Evolutionary conservation across 92 coral and sea anemone species (phyloP).

Genomic region (Porites divaricata): DNA sequence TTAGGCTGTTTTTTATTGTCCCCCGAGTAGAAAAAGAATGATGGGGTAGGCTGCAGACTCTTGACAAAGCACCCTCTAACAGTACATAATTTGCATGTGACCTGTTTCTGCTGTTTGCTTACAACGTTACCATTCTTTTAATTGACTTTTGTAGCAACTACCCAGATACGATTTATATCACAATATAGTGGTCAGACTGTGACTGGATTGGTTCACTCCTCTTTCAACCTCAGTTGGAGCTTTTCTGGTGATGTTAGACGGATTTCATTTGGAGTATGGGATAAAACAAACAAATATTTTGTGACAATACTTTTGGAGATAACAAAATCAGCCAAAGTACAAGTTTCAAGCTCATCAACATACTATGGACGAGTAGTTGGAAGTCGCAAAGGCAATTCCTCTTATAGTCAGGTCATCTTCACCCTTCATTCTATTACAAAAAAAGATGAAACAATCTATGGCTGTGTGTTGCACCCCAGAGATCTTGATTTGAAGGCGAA

Average conservation of each 20-base stretch:
- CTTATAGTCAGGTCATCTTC: constrained; percentile 11
- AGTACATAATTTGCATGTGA: too few species aligned
- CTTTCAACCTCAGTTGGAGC: not conserved
- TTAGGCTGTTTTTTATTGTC: too few species aligned
- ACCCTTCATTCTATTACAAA: not conserved
- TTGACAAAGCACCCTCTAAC: too few species aligned
- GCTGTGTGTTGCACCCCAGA: not conserved
- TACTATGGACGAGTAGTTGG: constrained; percentile 8
- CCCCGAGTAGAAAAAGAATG: too few species aligned
- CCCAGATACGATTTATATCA: not conserved
- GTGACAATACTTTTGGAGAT: too few species aligned
- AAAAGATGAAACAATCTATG: not conserved
- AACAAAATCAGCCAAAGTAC: not conserved
- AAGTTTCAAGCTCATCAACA: not conserved
- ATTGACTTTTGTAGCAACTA: not conserved
- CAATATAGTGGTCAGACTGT: not conserved
- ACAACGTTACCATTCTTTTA: too few species aligned
- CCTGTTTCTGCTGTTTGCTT: too few species aligned
- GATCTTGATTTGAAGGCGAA: too few species aligned
- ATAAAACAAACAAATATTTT: not conserved
- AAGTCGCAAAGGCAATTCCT: not conserved
- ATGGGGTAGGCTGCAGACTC: too few species aligned
- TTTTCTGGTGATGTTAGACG: constrained; percentile 1
- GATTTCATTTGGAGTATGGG: not conserved
- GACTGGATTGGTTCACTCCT: constrained; percentile 13